Evolutionary conservation across 1,140 invertebrate species (phyloP).

Genomic region (Eueides isabella): DNA sequence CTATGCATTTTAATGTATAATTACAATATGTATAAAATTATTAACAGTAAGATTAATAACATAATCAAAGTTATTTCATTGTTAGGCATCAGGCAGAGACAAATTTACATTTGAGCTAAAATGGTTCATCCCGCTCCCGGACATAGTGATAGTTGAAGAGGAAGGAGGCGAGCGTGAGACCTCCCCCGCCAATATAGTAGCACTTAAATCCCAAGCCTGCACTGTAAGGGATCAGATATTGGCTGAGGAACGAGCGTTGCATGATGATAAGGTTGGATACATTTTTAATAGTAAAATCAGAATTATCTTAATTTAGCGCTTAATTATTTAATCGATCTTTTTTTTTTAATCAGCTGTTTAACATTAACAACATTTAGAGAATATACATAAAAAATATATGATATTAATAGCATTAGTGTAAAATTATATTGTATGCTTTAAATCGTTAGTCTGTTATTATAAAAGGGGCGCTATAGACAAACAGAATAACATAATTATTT

Average conservation of each 20-base stretch:
- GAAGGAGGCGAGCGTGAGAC: conserved; percentile 86
- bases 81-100: conserved; percentile 88
- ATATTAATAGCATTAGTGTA: too few species aligned
- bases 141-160: conserved; percentile 88
- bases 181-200: conserved; percentile 91
- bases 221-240: conserved; percentile 92
- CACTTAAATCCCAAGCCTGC: conserved; percentile 92
- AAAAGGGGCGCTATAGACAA: too few species aligned
- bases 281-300: neutral
- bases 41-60: neutral
- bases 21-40: too few species aligned
- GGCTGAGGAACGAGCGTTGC: conserved; percentile 87
- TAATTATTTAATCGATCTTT: too few species aligned
- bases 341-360: too few species aligned
- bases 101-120: conserved; percentile 96
- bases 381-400: too few species aligned
- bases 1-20: too few species aligned
- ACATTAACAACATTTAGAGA: too few species aligned
- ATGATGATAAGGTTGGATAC: conserved; percentile 83
- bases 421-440: too few species aligned
- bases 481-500: too few species aligned
- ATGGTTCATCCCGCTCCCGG: conserved; percentile 94
- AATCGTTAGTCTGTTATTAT: too few species aligned
- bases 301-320: too few species aligned
- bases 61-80: neutral